Evolutionary conservation across 2,113 vertebrate genomes (phyloP).

Genomic region (Recurvirostra avosetta): DNA sequence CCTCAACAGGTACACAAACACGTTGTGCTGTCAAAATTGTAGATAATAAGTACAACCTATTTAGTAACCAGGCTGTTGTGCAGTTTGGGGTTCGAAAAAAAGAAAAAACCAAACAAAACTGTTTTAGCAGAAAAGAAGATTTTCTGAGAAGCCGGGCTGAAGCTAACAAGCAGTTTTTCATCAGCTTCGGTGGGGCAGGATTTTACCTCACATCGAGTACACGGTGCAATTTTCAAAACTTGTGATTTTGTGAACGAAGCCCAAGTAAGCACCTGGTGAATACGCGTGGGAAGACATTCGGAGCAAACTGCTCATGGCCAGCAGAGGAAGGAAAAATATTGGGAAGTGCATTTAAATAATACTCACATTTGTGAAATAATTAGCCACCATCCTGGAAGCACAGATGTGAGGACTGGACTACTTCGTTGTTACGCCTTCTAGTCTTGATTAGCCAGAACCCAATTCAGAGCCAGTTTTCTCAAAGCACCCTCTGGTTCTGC

Average conservation of each 20-base stretch:
- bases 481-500: neutral
- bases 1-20: neutral
- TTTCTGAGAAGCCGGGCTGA: neutral
- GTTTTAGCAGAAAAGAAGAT: neutral
- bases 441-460: neutral
- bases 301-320: neutral
- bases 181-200: neutral
- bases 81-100: neutral
- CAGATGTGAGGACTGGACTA: neutral
- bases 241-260: neutral
- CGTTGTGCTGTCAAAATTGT: fast-evolving
- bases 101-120: neutral
- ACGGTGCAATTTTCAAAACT: neutral
- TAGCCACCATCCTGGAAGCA: neutral
- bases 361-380: neutral
- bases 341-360: neutral
- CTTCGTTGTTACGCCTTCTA: neutral
- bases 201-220: neutral
- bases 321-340: neutral
- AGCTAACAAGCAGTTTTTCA: neutral
- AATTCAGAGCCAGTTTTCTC: neutral
- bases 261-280: neutral
- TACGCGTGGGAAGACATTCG: fast-evolving
- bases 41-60: neutral
- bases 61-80: neutral